Evolutionary conservation across 1,140 invertebrate genomes (phyloP), one percentile per base, ranked within the genome.

Genomic region (Zaprionus lachaisei): DNA sequence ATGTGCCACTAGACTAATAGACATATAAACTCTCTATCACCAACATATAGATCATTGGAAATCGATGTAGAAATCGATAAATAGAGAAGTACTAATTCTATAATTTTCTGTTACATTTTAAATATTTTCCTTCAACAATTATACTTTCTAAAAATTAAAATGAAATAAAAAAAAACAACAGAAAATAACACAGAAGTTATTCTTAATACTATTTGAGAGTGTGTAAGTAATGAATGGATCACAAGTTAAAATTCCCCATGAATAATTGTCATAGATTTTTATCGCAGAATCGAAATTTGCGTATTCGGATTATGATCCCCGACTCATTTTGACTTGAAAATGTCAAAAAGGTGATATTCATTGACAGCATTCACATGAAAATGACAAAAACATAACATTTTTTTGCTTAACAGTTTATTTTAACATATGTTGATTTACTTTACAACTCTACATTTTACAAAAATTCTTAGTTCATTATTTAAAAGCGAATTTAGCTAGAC

Each of bases 351-450:
- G 9, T 38, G 6, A n/a, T 6, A 9, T 15, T 14, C 9, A 15
- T 14, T 38, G 14, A 38, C 38, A 15, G 15, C n/a, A 5, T n/a
- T 41, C 2, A 41, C 1, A 12, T 5, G 1, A 61, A n/a, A 15
- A 15, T 47, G 9, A 6, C 20, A 9, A 17, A 14, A 24, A 5
- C 14, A 28, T 4, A 7, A 72, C 4, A 28, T 31, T 75, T 34
- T 47, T 84, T 81, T 66, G 63, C 81, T 79, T 87, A 87, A 87
- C 84, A 87, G 79, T 87, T 87, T 87, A 87, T 87, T 87, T 89
- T 87, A 90, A 89, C 84, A 87, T 80, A 84, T 84, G 73, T 90
- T 89, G 80, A 81, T 77, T 84, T 80, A 28, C 26, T 86, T 73
- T 82, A 89, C 77, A 87, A 79, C 67, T 87, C 79, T 89, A 80